Base-by-base conservation (phyloP, 2,113 vertebrate species). In the Dipodomys stephensi region DNA sequence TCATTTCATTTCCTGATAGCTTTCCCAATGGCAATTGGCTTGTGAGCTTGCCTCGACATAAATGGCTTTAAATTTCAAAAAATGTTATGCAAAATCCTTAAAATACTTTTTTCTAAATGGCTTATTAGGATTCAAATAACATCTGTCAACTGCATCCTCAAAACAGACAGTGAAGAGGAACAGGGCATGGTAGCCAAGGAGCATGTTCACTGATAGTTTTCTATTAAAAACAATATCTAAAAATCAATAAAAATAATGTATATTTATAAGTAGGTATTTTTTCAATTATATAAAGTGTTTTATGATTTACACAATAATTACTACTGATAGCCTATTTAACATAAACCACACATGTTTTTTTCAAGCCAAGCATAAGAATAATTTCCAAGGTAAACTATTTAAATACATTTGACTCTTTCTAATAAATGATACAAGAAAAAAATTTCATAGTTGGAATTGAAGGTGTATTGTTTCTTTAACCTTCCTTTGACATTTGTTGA, bases 1-100 rank as follows among this genome's bases (percentile, higher is more conserved):
- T 93, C 57, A 94, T 85, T 92, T 92, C 39, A 78, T 25, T 91
- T 74, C 19, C 44, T 92, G 32, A 25, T 72, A 32, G 25, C 35
- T 90, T 68, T 81, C 35, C 72, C 49, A 96, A 73, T 79, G 93
- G n/a, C 46, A 88, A 46, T 23, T 77, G 39, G 30, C 27, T 81
- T 27, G 2, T 84, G 62, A 76, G 22, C 46, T 46, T 35, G 19
- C 23, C 23, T 39, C 13, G 85, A 3, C 5, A 57, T 10, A 82
- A 79, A 22, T 1, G 74, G 44, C 11, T 19, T n/a, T 89, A 35
- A 0, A 18, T 65, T 85, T 7, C 73, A 92, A 91, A 73, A 60
- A 57, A 57, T 53, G 12, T 32, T 3, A 76, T 0, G 12, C 12
- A 67, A 90, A 71, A 0, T 86, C 10, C 9, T 92, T 87, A 64